Evolutionary conservation across 1,140 invertebrate species (phyloP).

Genomic region (Sitodiplosis mosellana): DNA sequence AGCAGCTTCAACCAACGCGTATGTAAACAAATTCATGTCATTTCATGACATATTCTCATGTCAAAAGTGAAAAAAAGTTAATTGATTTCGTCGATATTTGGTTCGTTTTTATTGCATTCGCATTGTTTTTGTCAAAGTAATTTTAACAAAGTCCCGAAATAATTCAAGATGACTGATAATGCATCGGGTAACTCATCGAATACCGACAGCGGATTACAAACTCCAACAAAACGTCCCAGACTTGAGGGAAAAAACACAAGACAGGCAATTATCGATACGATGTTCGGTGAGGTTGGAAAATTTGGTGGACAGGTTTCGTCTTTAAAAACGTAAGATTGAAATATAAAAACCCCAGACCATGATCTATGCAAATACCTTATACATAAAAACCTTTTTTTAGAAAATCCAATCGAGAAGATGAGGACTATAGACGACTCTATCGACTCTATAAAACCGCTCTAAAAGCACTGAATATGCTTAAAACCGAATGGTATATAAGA

Average conservation of each 20-base stretch:
- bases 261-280: neutral
- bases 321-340: neutral
- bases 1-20: no score
- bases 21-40: no score
- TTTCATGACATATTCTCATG: no score
- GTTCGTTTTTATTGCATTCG: no score
- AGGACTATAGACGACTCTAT: neutral
- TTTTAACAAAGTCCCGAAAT: no score
- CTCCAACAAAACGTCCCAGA: neutral
- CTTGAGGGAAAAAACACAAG: neutral
- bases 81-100: no score
- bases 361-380: no score
- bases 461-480: neutral
- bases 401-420: neutral
- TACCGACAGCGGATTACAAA: neutral
- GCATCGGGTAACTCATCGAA: neutral
- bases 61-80: no score
- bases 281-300: neutral
- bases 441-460: neutral
- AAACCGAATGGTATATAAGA: neutral
- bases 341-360: neutral
- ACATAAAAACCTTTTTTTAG: neutral
- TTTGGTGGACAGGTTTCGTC: neutral
- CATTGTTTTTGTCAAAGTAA: no score
- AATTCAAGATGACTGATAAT: neutral